phyloP scores from a whole-genome alignment of 1,140 invertebrate species.

The Magallana angulata region DNA sequence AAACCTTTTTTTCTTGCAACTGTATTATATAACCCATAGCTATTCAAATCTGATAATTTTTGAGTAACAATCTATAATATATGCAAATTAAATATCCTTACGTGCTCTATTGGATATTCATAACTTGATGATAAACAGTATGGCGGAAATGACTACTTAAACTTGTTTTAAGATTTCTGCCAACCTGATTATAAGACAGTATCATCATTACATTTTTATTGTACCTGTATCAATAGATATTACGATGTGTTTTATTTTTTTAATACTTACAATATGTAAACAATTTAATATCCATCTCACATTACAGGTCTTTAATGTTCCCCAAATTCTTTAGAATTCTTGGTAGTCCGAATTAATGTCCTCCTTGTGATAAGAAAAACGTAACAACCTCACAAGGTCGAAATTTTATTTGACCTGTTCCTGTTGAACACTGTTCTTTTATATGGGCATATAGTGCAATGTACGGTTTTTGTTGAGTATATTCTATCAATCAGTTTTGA shows the following conservation, averaged over 20 bases:
- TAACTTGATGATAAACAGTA: no score
- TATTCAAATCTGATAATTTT: no score
- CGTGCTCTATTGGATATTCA: no score
- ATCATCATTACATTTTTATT: background rate
- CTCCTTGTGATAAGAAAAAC: background rate
- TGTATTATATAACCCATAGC: no score
- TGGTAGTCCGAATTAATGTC: background rate
- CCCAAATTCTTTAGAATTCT: background rate
- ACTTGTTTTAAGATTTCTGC: background rate
- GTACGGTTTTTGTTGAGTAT: background rate
- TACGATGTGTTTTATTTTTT: no score
- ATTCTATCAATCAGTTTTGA: background rate
- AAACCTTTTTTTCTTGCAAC: no score
- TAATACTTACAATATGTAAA: conserved; percentile 13
- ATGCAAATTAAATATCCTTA: no score
- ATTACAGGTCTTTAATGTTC: background rate
- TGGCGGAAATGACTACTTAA: background rate
- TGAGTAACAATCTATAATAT: no score
- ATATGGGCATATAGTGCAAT: background rate
- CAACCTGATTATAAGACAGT: background rate
- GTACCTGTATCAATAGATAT: background rate
- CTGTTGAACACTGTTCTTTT: background rate
- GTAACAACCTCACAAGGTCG: conserved; percentile 5
- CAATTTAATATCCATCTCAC: conserved; percentile 1
- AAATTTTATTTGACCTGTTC: background rate